These are phyloP conservation scores for Onychostoma macrolepis DNA, from an alignment of 2,113 vertebrate species.

Conservation along the genomic window DNA sequence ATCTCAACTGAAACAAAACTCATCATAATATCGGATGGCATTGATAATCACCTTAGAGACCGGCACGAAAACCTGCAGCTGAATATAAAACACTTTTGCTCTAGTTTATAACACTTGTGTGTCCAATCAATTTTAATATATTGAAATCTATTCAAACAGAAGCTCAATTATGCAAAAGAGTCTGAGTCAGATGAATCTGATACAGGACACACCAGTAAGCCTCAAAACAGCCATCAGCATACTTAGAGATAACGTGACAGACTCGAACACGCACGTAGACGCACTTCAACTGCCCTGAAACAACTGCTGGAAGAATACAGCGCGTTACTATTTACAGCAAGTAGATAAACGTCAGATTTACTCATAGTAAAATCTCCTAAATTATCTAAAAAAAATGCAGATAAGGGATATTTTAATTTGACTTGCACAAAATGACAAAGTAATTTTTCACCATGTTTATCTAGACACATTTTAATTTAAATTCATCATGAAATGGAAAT, in stretches of 20 bases:
- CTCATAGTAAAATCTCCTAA: neutral
- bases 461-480: too few relatives aligned
- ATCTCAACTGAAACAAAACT: conserved; percentile 47
- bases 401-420: neutral
- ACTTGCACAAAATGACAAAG: neutral
- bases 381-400: neutral
- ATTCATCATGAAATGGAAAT: too few relatives aligned
- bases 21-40: conserved; percentile 54
- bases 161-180: conserved; percentile 58
- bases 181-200: conserved; percentile 43
- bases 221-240: conserved; percentile 50
- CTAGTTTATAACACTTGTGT: conserved; percentile 50
- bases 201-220: conserved; percentile 49
- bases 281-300: neutral
- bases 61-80: conserved; percentile 47
- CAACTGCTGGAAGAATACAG: conserved; percentile 9
- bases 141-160: conserved; percentile 60
- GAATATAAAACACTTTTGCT: conserved; percentile 58
- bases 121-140: conserved; percentile 59
- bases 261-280: conserved; percentile 2
- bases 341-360: neutral
- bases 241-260: conserved; percentile 20
- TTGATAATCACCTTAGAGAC: conserved; percentile 59
- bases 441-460: too few relatives aligned
- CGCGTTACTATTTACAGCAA: neutral